Conservation (phyloP, 2,888 invertebrate genomes). For the Epirrita christyi region DNA sequence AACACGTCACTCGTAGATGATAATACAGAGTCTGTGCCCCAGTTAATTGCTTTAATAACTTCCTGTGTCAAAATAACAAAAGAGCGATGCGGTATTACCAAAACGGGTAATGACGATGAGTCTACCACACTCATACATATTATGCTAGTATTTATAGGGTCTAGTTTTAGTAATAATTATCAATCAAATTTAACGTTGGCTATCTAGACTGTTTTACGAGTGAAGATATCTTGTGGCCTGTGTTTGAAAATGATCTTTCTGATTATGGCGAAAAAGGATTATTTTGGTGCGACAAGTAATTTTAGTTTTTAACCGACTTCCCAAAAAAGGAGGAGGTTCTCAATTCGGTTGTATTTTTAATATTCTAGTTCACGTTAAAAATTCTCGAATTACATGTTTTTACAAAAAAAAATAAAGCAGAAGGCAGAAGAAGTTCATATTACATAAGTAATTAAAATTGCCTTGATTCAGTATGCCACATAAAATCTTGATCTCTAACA, state of each 20-base stretch:
- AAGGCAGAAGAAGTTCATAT: not conserved
- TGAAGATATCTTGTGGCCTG: too few species aligned
- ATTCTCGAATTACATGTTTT: not conserved
- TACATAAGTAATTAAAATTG: not conserved
- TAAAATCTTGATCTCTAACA: conserved; percentile 21
- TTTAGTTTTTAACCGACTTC: too few species aligned
- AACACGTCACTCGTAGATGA: conserved; percentile 83
- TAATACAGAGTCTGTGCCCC: conserved; percentile 81
- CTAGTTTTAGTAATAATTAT: too few species aligned
- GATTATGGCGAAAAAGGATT: too few species aligned
- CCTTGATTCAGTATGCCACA: not conserved
- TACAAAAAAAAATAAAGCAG: not conserved
- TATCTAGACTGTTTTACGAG: too few species aligned
- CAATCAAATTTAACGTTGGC: too few species aligned
- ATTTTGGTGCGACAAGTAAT: too few species aligned
- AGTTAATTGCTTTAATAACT: conserved; percentile 85
- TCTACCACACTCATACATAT: conserved; percentile 44
- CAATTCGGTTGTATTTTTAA: too few species aligned
- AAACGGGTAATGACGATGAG: conserved; percentile 69
- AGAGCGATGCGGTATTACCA: conserved; percentile 77
- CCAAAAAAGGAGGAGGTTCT: too few species aligned
- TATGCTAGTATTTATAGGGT: too few species aligned
- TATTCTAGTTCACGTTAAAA: not conserved
- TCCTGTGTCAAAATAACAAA: conserved; percentile 86
- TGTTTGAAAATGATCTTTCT: too few species aligned